Conservation (phyloP, 2,888 invertebrate species). For the Alloplasta piceator region DNA sequence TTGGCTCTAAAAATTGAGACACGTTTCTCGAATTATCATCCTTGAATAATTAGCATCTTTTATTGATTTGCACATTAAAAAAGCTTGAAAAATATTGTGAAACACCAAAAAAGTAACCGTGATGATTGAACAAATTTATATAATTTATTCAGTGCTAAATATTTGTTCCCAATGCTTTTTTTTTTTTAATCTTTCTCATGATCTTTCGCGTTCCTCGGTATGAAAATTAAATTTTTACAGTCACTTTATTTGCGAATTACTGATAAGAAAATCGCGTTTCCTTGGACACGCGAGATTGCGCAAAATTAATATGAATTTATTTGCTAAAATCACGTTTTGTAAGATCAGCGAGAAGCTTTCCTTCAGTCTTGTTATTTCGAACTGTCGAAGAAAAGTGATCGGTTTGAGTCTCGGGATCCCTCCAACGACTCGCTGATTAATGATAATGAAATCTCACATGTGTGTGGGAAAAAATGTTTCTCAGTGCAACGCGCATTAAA, state of each 20-base stretch:
- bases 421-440: slow-evolving; percentile 32
- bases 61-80: too few relatives aligned
- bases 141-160: too few relatives aligned
- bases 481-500: neutral
- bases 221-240: too few relatives aligned
- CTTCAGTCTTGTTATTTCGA: neutral
- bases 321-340: neutral
- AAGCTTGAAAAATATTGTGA: too few relatives aligned
- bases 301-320: neutral
- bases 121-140: too few relatives aligned
- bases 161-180: too few relatives aligned
- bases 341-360: neutral
- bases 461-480: slow-evolving; percentile 11
- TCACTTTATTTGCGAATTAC: slow-evolving; percentile 5
- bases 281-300: slow-evolving; percentile 18
- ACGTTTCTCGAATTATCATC: too few relatives aligned
- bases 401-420: neutral
- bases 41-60: too few relatives aligned
- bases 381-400: neutral
- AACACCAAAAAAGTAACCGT: too few relatives aligned
- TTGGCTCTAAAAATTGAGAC: too few relatives aligned
- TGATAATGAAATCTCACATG: slow-evolving; percentile 46
- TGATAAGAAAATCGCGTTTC: slow-evolving; percentile 12
- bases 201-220: too few relatives aligned
- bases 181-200: too few relatives aligned